These are phyloP conservation scores for Tyria jacobaeae DNA, from an alignment of 2,888 invertebrate genomes.

Conservation along the genomic window DNA sequence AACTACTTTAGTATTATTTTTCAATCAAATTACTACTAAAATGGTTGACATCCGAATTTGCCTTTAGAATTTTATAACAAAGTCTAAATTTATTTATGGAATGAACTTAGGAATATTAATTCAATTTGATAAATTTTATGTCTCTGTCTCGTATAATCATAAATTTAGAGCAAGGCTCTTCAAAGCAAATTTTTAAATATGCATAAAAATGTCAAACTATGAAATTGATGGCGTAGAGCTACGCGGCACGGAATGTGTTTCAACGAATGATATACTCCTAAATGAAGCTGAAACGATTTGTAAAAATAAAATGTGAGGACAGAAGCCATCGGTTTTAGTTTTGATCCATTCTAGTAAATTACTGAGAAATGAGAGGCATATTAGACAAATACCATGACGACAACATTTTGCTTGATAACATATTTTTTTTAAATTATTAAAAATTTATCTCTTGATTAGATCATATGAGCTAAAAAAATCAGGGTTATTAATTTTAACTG, in stretches of 20 bases:
- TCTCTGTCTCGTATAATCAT: conserved; percentile 64
- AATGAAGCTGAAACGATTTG: conserved; percentile 75
- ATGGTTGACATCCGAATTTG: conserved; percentile 39
- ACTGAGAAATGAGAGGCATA: conserved; percentile 35
- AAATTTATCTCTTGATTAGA: conserved; percentile 31
- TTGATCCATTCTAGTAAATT: conserved; percentile 46
- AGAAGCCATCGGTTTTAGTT: conserved; percentile 55
- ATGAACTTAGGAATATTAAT: conserved; percentile 35
- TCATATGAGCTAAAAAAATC: conserved; percentile 11
- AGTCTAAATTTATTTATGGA: conserved; percentile 33
- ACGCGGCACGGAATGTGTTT: conserved; percentile 68
- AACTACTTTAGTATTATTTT: conserved; percentile 31
- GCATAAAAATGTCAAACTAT: conserved; percentile 83
- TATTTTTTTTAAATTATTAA: conserved; percentile 8
- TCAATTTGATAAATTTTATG: conserved; percentile 42
- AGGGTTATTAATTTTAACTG: conserved; percentile 17
- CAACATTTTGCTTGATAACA: conserved; percentile 29
- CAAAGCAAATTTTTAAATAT: conserved; percentile 84
- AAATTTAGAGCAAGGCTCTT: conserved; percentile 76
- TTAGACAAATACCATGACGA: conserved; percentile 37
- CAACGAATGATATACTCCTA: conserved; percentile 73
- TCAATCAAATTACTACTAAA: conserved; percentile 36
- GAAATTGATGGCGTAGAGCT: conserved; percentile 75
- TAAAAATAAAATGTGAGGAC: conserved; percentile 78
- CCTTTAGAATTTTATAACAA: conserved; percentile 26